Evolutionary conservation across 2,113 vertebrate species (phyloP), one percentile per base, ranked within the genome.

Genomic region (Oophaga pumilio): DNA sequence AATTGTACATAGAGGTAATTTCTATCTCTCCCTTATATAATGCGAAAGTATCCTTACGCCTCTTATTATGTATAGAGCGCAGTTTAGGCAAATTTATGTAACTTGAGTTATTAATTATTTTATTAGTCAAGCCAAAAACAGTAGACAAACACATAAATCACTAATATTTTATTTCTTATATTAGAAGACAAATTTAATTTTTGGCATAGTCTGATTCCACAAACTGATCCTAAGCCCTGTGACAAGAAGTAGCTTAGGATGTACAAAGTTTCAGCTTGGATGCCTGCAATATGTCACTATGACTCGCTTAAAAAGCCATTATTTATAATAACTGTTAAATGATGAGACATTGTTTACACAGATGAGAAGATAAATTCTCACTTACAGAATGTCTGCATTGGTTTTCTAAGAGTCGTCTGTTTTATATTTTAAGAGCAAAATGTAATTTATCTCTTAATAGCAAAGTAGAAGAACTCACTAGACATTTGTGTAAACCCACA

Each of bases 371-470:
- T 91, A 92, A 93, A 92, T 86, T 90, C 92, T 94, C 90, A 91
- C 92, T 92, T 90, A 91, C 90, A 91, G 92, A 93, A 92, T 77
- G 87, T 90, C 89, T 89, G 90, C 92, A 89, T 62, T 89, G 89
- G 76, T 0, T 93, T 92, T 91, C 92, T 80, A 87, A 91, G 90
- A 91, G 88, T 94, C 94, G 95, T 95, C 95, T 96, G 95, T 90
- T 94, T 96, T 93, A 93, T 93, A 95, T 96, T 95, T 93, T 91
- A 91, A 94, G 89, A 92, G 91, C 89, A 94, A 94, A 95, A 94
- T 87, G 91, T 92, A 94, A 96, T 96, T 95, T 95, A 92, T 93
- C 92, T 94, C 93, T 89, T 94, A 91, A 91, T 90, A 91, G 94
- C 78, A 85, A 91, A 93, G 93, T 92, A 92, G 91, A 95, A 95